A percentile compares a stretch with the other conserved stretches of the same genome.
These are phyloP conservation scores for Osmoderma eremita DNA, from an alignment of 2,888 invertebrate species.

Conservation along the genomic window DNA sequence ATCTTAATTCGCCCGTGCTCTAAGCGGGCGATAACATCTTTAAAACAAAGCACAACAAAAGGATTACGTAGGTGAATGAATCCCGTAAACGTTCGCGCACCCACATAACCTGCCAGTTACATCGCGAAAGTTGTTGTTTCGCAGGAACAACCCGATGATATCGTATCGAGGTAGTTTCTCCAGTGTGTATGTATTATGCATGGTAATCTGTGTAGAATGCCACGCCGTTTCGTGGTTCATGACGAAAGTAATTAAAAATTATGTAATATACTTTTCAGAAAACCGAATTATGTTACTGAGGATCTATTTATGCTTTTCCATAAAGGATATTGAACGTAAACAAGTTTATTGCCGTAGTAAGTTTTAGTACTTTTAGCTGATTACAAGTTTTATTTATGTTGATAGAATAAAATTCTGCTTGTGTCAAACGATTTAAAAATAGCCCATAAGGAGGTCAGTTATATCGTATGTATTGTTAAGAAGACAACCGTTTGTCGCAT, in stretches of 20 bases:
- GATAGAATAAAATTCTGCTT: too few relatives aligned
- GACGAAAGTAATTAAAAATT: constrained; percentile 32
- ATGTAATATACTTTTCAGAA: constrained; percentile 16
- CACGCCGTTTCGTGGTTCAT: constrained; percentile 17
- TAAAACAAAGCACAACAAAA: constrained; percentile 39
- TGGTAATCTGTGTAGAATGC: background rate
- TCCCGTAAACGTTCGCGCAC: constrained; percentile 25
- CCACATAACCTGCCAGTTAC: constrained; percentile 29
- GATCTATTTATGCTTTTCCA: constrained; percentile 3
- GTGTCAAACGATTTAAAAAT: too few relatives aligned
- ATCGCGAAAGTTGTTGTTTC: constrained; percentile 26
- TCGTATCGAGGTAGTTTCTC: constrained; percentile 16
- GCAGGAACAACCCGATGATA: constrained; percentile 24
- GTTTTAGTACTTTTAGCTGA: too few relatives aligned
- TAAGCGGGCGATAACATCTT: constrained; percentile 37
- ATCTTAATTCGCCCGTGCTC: constrained; percentile 32
- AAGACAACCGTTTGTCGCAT: too few relatives aligned
- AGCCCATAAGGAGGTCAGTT: too few relatives aligned
- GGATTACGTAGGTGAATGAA: constrained; percentile 30
- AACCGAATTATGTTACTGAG: background rate
- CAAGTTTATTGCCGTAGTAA: too few relatives aligned
- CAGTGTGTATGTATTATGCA: constrained; percentile 24
- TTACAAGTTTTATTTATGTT: constrained; percentile 5
- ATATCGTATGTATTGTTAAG: too few relatives aligned
- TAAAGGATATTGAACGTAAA: background rate